A percentile compares a stretch with the other conserved stretches of the same genome.
Evolutionary conservation across 2,113 vertebrate genomes (phyloP).

Genomic region (Elephas maximus): DNA sequence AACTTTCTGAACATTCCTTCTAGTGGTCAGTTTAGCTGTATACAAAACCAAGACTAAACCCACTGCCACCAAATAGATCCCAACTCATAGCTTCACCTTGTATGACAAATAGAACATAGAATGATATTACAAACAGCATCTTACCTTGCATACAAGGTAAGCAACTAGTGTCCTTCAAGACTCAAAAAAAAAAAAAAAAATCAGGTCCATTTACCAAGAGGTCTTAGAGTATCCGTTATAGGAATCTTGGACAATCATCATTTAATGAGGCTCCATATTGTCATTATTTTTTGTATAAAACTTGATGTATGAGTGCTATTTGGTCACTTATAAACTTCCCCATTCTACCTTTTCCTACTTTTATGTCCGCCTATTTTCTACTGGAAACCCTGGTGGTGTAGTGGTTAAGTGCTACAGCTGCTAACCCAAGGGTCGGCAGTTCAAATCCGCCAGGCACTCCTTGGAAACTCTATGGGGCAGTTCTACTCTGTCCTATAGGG

Average conservation of each 20-base stretch:
- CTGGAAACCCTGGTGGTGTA: too few relatives aligned
- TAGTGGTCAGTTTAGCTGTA: background rate
- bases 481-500: too few relatives aligned
- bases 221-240: background rate
- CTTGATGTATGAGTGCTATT: background rate
- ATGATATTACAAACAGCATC: background rate
- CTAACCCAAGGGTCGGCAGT: too few relatives aligned
- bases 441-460: too few relatives aligned
- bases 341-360: background rate
- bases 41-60: background rate
- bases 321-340: background rate
- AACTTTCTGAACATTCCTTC: background rate
- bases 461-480: too few relatives aligned
- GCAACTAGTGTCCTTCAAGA: background rate
- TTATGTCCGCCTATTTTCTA: background rate
- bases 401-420: too few relatives aligned
- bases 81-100: background rate
- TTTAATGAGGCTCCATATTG: background rate
- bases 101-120: background rate
- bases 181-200: background rate
- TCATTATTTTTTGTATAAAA: constrained; percentile 8
- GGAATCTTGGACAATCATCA: background rate
- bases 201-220: background rate
- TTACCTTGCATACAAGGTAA: background rate
- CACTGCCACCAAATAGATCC: background rate